Conservation (phyloP, 2,113 vertebrate genomes). For the Plestiodon gilberti region DNA sequence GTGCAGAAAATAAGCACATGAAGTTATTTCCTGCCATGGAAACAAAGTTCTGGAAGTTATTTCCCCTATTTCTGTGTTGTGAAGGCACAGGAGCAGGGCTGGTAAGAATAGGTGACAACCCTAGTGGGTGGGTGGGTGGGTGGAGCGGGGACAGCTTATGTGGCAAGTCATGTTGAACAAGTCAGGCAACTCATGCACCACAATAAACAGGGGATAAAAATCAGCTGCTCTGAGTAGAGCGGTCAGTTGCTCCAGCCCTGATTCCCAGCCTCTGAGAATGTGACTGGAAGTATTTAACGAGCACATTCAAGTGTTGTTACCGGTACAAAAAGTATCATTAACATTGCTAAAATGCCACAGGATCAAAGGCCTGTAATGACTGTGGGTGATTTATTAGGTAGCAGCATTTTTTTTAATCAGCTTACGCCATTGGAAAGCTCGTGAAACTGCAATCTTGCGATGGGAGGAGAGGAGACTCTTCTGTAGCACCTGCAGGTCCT, state of each 20-base stretch:
- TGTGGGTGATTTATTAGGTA: conserved; percentile 44
- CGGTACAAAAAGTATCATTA: conserved; percentile 3
- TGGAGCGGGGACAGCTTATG: background rate
- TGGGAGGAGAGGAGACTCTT: conserved; percentile 20
- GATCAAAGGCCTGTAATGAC: background rate
- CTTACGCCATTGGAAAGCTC: background rate
- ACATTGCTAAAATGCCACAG: conserved; percentile 28
- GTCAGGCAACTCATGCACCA: background rate
- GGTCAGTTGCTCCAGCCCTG: background rate
- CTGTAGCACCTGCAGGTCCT: background rate
- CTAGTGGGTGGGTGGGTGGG: background rate
- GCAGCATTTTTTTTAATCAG: conserved; percentile 22
- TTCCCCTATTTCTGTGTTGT: background rate
- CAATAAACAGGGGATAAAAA: background rate
- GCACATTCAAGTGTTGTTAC: conserved; percentile 15
- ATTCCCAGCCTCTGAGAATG: background rate
- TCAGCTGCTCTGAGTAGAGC: background rate
- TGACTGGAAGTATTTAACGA: conserved; percentile 12
- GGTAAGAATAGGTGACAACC: background rate
- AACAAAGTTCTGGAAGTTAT: background rate
- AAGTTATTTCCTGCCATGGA: background rate
- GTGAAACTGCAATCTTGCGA: conserved; percentile 10
- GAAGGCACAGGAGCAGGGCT: background rate
- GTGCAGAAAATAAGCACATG: background rate
- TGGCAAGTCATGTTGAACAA: background rate